Evolutionary conservation across 2,888 invertebrate species (phyloP).

Genomic region (Alsophila aescularia): DNA sequence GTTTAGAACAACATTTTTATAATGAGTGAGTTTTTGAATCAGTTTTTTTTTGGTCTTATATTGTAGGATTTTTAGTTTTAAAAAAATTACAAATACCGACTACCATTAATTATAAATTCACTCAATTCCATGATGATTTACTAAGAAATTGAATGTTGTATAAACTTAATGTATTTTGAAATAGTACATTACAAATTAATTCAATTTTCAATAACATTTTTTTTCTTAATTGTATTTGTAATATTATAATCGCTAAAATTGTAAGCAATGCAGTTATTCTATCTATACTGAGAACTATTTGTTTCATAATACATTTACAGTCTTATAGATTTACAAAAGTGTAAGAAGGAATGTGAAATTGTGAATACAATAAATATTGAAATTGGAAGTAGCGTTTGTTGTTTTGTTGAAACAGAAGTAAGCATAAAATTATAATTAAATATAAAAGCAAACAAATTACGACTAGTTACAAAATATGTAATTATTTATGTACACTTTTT

Average conservation of each 20-base stretch:
- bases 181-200: no score
- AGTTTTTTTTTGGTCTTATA: no score
- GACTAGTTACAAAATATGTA: conserved; percentile 61
- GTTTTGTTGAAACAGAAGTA: conserved; percentile 2
- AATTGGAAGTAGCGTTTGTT: conserved; percentile 8
- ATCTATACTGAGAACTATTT: conserved; percentile 14
- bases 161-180: no score
- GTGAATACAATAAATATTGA: conserved; percentile 18
- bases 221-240: no score
- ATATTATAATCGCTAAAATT: background rate
- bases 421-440: conserved; percentile 14
- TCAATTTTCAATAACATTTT: no score
- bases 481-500: conserved; percentile 71
- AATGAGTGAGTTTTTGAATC: no score
- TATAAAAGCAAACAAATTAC: conserved; percentile 31
- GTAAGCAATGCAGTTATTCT: conserved; percentile 16
- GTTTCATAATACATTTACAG: conserved; percentile 27
- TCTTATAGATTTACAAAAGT: conserved; percentile 28
- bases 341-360: conserved; percentile 35
- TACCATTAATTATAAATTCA: no score
- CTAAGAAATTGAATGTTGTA: no score
- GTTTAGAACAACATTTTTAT: no score
- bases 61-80: no score
- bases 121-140: no score
- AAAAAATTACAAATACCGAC: no score